These are phyloP conservation scores for Drosophila putrida DNA, from an alignment of 2,888 invertebrate species.

Conservation along the genomic window DNA sequence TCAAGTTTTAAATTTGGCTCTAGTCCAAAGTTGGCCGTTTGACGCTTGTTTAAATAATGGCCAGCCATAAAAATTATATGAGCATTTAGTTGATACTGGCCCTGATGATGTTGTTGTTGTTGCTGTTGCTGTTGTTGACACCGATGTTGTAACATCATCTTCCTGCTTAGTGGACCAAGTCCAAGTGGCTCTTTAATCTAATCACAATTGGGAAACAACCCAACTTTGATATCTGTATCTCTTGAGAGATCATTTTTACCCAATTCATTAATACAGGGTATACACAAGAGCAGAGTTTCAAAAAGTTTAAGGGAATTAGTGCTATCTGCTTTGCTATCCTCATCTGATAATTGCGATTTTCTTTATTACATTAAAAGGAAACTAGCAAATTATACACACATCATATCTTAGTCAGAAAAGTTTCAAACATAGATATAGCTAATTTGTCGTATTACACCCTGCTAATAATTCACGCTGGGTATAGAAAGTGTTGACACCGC, in stretches of 20 bases:
- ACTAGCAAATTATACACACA: too few relatives aligned
- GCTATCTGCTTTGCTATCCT: too few relatives aligned
- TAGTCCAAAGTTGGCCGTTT: slow-evolving; percentile 64
- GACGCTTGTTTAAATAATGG: slow-evolving; percentile 78
- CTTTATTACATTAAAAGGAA: too few relatives aligned
- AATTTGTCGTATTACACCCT: background rate
- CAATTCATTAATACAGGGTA: background rate
- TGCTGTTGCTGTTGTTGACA: slow-evolving; percentile 12
- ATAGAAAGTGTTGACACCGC: slow-evolving; percentile 59
- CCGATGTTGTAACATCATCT: slow-evolving; percentile 19
- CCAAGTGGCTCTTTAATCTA: slow-evolving; percentile 27
- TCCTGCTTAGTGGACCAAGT: slow-evolving; percentile 11
- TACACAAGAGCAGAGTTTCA: background rate
- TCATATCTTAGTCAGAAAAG: too few relatives aligned
- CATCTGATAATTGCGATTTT: too few relatives aligned
- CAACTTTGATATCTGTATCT: background rate
- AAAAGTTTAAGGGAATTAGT: background rate
- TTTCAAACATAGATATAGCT: too few relatives aligned
- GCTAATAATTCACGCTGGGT: slow-evolving; percentile 7
- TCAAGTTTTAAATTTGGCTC: slow-evolving; percentile 73
- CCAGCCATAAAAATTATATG: slow-evolving; percentile 75
- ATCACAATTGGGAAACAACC: slow-evolving; percentile 15
- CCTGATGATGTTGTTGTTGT: slow-evolving; percentile 7
- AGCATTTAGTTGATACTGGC: slow-evolving; percentile 73
- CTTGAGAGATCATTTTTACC: slow-evolving; percentile 10